Base-by-base conservation (phyloP, 1,140 invertebrate genomes). In the Drosophila equinoxialis region DNA sequence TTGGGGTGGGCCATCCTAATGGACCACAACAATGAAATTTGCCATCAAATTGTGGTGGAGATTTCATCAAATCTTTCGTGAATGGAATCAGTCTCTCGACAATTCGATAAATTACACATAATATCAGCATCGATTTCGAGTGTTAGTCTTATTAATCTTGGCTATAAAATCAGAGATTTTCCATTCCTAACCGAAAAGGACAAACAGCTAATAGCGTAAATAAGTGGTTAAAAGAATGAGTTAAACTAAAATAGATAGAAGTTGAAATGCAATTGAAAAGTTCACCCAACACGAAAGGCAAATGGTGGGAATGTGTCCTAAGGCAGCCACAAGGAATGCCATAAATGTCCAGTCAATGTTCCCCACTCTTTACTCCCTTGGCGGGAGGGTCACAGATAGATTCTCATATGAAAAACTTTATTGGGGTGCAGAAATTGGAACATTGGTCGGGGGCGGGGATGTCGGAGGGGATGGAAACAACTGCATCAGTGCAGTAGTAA, bases 251-350 rank as follows among this genome's bases (percentile, higher is more conserved):
- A 80, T 55, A 81, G 78, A 85, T 64, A 75, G 11, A 86, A 85
- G 75, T 81, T 81, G 62, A 81, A 85, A 86, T 85, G 82, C 78
- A 85, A 85, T 85, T 85, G 82, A 85, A 86, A 85, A 81, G 71
- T 81, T 79, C 61, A 51, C 58, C 59, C 65, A 71, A 37, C 17
- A 64, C 35, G 13, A 55, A 48, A 45, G n/a, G 17, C 10, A 23
- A 33, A 33, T 4, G 23, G 1, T 23, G 11, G 23, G 14, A 14
- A 5, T 8, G 26, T 57, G 67, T 48, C 51, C 62, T 37, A 20
- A 20, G 57, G 55, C 62, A 55, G 54, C 64, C 71, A 69, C 59
- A 84, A 84, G 68, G 74, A 81, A 81, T 79, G 71, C 71, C 75
- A 85, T 85, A 76, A 81, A 85, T 86, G 73, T 77, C 65, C 55